Percentiles rank a stretch among this genome's conserved stretches.
Evolutionary conservation across 92 coral and sea anemone genomes (phyloP).

Genomic region (Porites evermanni): DNA sequence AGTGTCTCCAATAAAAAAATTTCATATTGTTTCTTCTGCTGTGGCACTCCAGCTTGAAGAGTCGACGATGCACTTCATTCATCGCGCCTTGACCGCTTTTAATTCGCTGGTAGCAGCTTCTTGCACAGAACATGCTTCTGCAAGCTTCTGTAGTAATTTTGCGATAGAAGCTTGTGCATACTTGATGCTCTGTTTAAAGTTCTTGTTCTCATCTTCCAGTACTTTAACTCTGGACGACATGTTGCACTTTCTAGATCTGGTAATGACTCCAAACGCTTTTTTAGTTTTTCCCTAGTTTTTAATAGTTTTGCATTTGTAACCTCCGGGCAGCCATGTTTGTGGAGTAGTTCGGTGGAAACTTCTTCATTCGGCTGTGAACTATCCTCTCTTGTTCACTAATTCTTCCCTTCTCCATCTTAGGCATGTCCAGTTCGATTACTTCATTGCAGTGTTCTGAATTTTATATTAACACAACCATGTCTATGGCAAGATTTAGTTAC

Average conservation of each 20-base stretch:
- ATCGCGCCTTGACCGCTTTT: not conserved
- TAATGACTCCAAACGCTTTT: not conserved
- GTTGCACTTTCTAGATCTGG: conserved; percentile 1
- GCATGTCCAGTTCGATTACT: not conserved
- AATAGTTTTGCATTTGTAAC: not conserved
- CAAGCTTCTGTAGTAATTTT: not conserved
- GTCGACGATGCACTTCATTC: not conserved
- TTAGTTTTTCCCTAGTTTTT: not conserved
- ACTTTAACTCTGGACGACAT: not conserved
- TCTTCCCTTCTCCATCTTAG: conserved; percentile 5
- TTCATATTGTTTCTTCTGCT: not conserved
- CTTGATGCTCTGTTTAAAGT: not conserved
- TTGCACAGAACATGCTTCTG: not conserved
- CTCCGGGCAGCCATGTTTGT: not conserved
- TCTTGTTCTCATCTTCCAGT: not conserved
- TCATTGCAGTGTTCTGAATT: not conserved
- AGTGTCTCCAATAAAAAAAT: not conserved
- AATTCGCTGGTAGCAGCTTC: not conserved
- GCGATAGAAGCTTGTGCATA: not conserved
- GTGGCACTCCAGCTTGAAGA: not conserved
- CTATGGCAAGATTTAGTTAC: not conserved
- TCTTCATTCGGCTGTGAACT: conserved; percentile 7
- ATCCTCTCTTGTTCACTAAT: conserved; percentile 9
- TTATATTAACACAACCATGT: not conserved
- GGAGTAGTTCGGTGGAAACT: not conserved